Evolutionary conservation across 1,140 invertebrate genomes (phyloP).

Genomic region (Zaprionus inermis): DNA sequence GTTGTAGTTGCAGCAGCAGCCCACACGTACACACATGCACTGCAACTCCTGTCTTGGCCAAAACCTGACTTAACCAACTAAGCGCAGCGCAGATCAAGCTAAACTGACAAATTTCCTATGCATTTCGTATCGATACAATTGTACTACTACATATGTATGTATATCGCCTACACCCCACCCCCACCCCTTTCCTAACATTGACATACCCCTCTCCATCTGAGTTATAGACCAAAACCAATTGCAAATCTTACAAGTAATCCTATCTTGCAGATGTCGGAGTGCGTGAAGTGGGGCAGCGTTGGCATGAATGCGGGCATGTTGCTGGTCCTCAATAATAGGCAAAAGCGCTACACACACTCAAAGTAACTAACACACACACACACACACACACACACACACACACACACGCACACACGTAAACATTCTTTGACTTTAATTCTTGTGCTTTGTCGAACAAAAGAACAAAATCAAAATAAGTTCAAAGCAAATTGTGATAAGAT

Average conservation of each 20-base stretch:
- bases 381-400: constrained; percentile 23
- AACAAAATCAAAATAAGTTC: constrained; percentile 26
- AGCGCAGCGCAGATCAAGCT: background rate
- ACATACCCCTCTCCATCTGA: background rate
- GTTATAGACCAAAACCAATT: background rate
- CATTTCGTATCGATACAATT: background rate
- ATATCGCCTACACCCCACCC: background rate
- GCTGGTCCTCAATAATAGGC: constrained; percentile 85
- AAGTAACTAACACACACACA: constrained; percentile 56
- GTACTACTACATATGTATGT: constrained; percentile 13
- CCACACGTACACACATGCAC: constrained; percentile 29
- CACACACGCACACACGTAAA: background rate
- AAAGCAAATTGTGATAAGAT: constrained; percentile 67
- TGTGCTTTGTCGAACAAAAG: constrained; percentile 26
- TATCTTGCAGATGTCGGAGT: constrained; percentile 88
- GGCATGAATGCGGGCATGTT: constrained; percentile 88
- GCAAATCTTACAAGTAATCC: constrained; percentile 63
- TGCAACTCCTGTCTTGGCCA: constrained; percentile 14
- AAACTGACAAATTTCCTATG: background rate
- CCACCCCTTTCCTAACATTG: background rate
- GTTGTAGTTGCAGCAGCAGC: background rate
- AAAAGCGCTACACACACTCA: constrained; percentile 66
- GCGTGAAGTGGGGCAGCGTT: constrained; percentile 88
- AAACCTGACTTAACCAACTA: background rate
- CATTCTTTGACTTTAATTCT: constrained; percentile 16